Percentiles rank a stretch among this genome's conserved stretches.
Conservation (phyloP, 1,140 invertebrate species). For the Scaptomyza graminum region DNA sequence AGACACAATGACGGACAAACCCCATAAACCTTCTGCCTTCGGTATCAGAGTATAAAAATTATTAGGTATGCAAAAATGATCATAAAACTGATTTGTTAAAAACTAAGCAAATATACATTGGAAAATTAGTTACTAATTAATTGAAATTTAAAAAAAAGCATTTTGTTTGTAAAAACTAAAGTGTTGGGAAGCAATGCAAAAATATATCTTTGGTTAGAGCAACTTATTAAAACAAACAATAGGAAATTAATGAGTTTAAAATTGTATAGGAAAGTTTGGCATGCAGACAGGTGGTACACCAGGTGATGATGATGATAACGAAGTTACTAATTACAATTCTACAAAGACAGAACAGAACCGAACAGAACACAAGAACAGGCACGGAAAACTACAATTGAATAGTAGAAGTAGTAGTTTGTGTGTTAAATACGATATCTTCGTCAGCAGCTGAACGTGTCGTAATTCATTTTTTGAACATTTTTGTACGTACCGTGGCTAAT, state of each 20-base stretch:
- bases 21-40: too few relatives aligned
- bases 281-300: conserved; percentile 47
- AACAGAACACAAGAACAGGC: conserved; percentile 13
- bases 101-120: conserved; percentile 7
- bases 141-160: conserved; percentile 36
- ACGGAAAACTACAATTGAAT: conserved; percentile 27
- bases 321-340: conserved; percentile 31
- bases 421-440: conserved; percentile 33
- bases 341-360: neutral
- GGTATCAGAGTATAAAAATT: too few relatives aligned
- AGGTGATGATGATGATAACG: conserved; percentile 14
- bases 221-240: conserved; percentile 41
- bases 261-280: conserved; percentile 8
- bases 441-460: conserved; percentile 46
- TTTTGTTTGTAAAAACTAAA: too few relatives aligned
- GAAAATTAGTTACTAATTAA: neutral
- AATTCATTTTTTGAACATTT: conserved; percentile 73
- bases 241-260: conserved; percentile 42
- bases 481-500: conserved; percentile 95
- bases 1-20: too few relatives aligned
- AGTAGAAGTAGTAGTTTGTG: conserved; percentile 19
- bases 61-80: neutral
- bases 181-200: too few relatives aligned
- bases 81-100: conserved; percentile 27
- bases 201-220: too few relatives aligned